phyloP scores from a whole-genome alignment of 2,888 invertebrate genomes.

The Nymphalis c-album region DNA sequence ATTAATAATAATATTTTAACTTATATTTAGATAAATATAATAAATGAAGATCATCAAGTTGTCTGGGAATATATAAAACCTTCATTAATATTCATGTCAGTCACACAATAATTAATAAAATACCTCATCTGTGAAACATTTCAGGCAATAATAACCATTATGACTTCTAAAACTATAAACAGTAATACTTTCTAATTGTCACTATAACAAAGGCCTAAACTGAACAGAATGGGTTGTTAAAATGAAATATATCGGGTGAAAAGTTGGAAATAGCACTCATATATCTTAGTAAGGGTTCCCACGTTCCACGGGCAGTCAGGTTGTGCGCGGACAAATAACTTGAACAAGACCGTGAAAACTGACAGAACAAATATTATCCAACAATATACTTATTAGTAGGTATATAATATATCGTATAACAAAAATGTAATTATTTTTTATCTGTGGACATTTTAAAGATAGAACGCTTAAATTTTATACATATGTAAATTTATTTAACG shows the following conservation, averaged over 20 bases:
- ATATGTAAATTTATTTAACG: too few relatives aligned
- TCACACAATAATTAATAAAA: too few relatives aligned
- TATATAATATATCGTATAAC: too few relatives aligned
- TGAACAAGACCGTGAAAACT: slow-evolving; percentile 12
- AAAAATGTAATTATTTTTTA: too few relatives aligned
- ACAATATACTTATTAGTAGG: not conserved
- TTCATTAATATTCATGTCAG: too few relatives aligned
- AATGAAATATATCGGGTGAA: slow-evolving; percentile 29
- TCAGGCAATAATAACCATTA: slow-evolving; percentile 5
- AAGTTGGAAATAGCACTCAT: slow-evolving; percentile 24
- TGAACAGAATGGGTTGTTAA: slow-evolving; percentile 21
- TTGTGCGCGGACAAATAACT: slow-evolving; percentile 12
- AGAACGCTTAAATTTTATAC: too few relatives aligned
- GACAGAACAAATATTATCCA: slow-evolving; percentile 6
- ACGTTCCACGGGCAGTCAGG: slow-evolving; percentile 11
- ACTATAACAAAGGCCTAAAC: slow-evolving; percentile 8
- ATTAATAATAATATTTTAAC: too few relatives aligned
- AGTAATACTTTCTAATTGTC: slow-evolving; percentile 3
- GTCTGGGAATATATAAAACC: too few relatives aligned
- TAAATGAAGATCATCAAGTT: too few relatives aligned
- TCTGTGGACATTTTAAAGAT: too few relatives aligned
- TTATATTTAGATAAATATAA: too few relatives aligned
- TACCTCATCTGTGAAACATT: not conserved
- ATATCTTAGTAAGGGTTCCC: slow-evolving; percentile 21
- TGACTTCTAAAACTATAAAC: slow-evolving; percentile 2